Percentiles rank a stretch among this genome's conserved stretches.
Evolutionary conservation across 2,113 vertebrate species (phyloP).

Genomic region (Leptocoma aspasia): DNA sequence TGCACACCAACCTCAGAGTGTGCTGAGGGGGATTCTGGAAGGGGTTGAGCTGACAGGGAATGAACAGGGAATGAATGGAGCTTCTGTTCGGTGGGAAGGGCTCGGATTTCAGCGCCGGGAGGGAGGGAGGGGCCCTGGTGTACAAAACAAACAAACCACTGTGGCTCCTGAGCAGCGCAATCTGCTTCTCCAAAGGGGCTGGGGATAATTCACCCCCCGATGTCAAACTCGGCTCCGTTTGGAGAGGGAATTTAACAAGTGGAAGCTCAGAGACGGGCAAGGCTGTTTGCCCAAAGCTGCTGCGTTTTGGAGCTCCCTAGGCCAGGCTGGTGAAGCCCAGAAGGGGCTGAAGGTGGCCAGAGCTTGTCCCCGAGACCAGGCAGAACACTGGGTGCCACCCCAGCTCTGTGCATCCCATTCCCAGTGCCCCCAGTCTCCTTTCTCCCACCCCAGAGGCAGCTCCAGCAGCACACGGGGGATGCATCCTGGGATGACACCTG

Average conservation of each 20-base stretch:
- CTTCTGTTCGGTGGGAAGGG: background rate
- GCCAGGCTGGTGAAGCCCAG: background rate
- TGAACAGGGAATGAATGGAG: background rate
- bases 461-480: rapidly evolving
- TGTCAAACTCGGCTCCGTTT: background rate
- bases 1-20: rapidly evolving
- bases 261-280: background rate
- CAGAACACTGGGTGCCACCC: rapidly evolving
- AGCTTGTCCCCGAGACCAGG: background rate
- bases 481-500: background rate
- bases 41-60: background rate
- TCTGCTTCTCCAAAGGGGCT: background rate
- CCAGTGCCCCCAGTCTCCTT: background rate
- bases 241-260: background rate
- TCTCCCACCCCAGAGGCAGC: background rate
- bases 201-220: background rate
- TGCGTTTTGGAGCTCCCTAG: background rate
- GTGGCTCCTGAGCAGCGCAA: background rate
- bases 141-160: slow-evolving; percentile 15
- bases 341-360: background rate
- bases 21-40: background rate
- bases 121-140: background rate
- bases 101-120: background rate
- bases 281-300: background rate
- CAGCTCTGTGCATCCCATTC: background rate